Evolutionary conservation across 92 coral and sea anemone species (phyloP).

Genomic region (Scolanthus callimorphus): DNA sequence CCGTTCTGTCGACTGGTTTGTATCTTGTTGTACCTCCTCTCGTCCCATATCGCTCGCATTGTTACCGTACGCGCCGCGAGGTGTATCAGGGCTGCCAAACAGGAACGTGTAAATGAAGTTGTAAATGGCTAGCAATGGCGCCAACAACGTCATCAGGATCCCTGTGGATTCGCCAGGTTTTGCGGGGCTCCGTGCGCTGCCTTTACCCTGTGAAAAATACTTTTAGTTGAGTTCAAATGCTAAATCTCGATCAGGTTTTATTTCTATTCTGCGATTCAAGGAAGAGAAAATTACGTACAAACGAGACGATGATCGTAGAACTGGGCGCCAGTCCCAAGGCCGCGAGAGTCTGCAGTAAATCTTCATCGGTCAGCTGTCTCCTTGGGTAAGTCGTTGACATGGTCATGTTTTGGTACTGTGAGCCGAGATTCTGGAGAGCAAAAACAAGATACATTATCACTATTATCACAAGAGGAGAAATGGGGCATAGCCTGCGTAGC

Average conservation of each 20-base stretch:
- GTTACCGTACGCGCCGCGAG: slow-evolving; percentile 71
- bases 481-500: too few relatives aligned
- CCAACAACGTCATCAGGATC: slow-evolving; percentile 56
- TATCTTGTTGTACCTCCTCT: too few relatives aligned
- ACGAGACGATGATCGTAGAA: slow-evolving; percentile 74
- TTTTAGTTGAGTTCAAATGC: neutral
- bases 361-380: slow-evolving; percentile 76
- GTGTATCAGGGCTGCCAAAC: slow-evolving; percentile 75
- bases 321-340: slow-evolving; percentile 90
- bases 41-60: too few relatives aligned
- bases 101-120: slow-evolving; percentile 69
- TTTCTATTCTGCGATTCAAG: neutral
- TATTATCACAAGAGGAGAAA: too few relatives aligned
- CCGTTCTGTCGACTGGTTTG: too few relatives aligned
- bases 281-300: slow-evolving; percentile 42
- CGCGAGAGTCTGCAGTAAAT: slow-evolving; percentile 56
- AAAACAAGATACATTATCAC: neutral
- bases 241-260: neutral
- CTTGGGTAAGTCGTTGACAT: slow-evolving; percentile 85
- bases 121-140: slow-evolving; percentile 77
- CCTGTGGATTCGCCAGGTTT: slow-evolving; percentile 42
- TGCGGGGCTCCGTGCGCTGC: slow-evolving; percentile 15
- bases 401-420: slow-evolving; percentile 23
- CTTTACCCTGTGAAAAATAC: slow-evolving; percentile 4
- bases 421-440: slow-evolving; percentile 32